Evolutionary conservation across 2,113 vertebrate genomes (phyloP).

Genomic region (Mirounga angustirostris): DNA sequence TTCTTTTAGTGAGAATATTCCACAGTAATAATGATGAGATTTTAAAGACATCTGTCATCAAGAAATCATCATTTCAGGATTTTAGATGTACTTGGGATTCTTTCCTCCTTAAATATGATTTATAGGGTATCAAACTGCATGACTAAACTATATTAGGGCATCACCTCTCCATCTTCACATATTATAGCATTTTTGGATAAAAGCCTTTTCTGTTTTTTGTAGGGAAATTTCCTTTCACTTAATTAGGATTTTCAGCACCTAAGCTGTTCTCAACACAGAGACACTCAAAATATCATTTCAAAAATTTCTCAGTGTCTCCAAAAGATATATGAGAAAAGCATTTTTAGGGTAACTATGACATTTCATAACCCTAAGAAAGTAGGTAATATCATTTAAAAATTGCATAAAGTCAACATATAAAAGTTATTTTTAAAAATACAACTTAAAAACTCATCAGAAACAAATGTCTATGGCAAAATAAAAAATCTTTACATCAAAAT

Average conservation of each 20-base stretch:
- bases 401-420: not conserved
- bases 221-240: not conserved
- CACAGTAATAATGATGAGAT: not conserved
- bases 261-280: not conserved
- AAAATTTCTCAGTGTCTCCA: not conserved
- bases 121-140: not conserved
- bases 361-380: not conserved
- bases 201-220: not conserved
- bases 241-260: not conserved
- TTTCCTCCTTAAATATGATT: not conserved
- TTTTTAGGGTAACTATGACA: not conserved
- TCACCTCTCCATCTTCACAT: not conserved
- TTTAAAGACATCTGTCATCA: not conserved
- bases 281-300: not conserved
- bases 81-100: not conserved
- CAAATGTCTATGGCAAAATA: not conserved
- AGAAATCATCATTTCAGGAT: not conserved
- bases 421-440: not conserved
- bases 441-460: constrained; percentile 34
- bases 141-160: not conserved
- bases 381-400: not conserved
- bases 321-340: not conserved
- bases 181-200: not conserved
- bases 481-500: not conserved
- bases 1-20: not conserved